Percentiles rank a stretch among this genome's conserved stretches.
Evolutionary conservation across 1,140 invertebrate species (phyloP).

Genomic region (Choristoneura fumiferana): DNA sequence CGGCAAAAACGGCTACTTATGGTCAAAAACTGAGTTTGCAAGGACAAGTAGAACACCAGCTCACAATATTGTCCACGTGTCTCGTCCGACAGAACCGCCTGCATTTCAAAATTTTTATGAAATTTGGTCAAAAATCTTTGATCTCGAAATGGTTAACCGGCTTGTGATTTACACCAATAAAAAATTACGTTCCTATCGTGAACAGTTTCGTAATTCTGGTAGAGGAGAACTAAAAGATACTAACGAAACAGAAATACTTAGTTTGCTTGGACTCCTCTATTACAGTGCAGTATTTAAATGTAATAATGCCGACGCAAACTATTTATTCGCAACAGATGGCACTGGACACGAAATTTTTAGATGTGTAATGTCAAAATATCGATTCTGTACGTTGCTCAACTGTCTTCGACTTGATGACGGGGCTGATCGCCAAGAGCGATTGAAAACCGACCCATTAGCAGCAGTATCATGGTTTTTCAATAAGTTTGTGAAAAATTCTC

Average conservation of each 20-base stretch:
- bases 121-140: too few relatives aligned
- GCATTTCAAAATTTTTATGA: too few relatives aligned
- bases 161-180: neutral
- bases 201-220: neutral
- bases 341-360: constrained; percentile 29
- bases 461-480: constrained; percentile 8
- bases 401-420: constrained; percentile 9
- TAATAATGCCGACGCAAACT: constrained; percentile 24
- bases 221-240: neutral
- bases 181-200: neutral
- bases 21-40: too few relatives aligned
- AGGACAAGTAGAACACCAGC: too few relatives aligned
- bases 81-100: too few relatives aligned
- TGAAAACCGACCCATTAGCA: constrained; percentile 14
- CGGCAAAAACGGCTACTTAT: too few relatives aligned
- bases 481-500: constrained; percentile 10
- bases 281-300: constrained; percentile 19
- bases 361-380: constrained; percentile 24
- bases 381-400: constrained; percentile 22
- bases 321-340: constrained; percentile 28
- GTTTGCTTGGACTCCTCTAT: neutral
- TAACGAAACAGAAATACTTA: neutral
- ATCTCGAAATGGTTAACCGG: neutral
- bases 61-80: too few relatives aligned
- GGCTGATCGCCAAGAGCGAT: neutral